Percentiles rank a stretch among this genome's conserved stretches.
These are phyloP conservation scores for Nomada flava DNA, from an alignment of 2,888 invertebrate genomes.

Conservation along the genomic window DNA sequence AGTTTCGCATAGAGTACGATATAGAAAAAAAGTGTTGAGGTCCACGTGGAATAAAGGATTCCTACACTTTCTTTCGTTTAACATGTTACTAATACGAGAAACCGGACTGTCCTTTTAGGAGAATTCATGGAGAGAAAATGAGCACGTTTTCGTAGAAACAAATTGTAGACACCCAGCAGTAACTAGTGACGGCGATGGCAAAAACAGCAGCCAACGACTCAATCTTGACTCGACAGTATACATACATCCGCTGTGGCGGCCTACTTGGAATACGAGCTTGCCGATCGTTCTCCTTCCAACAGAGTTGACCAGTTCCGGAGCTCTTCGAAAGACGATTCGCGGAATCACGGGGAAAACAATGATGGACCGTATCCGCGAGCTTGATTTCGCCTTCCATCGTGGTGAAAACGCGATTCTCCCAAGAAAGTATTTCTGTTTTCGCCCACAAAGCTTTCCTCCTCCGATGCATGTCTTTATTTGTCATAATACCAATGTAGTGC, in stretches of 20 bases:
- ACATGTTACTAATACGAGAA: neutral
- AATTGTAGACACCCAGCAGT: conserved; percentile 33
- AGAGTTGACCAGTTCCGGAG: conserved; percentile 68
- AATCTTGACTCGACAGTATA: conserved; percentile 62
- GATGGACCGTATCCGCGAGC: conserved; percentile 53
- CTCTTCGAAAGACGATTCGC: conserved; percentile 62
- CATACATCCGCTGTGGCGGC: conserved; percentile 73
- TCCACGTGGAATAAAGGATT: neutral
- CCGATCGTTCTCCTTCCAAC: conserved; percentile 70
- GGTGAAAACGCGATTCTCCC: conserved; percentile 56
- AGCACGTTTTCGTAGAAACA: conserved; percentile 15
- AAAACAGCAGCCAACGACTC: conserved; percentile 59
- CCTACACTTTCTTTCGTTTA: neutral
- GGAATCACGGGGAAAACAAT: conserved; percentile 67
- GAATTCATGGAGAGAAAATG: neutral
- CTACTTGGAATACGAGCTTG: conserved; percentile 73
- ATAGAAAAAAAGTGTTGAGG: neutral
- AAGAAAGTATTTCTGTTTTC: conserved; percentile 40
- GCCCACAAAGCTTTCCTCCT: conserved; percentile 6
- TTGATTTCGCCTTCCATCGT: conserved; percentile 60
- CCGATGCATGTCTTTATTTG: neutral
- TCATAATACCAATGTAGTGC: no score
- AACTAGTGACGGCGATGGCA: conserved; percentile 17
- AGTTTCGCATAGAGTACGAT: neutral
- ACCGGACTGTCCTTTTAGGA: neutral